A percentile compares a stretch with the other conserved stretches of the same genome.
Conservation (phyloP, 2,888 invertebrate genomes). For the Hypena proboscidalis region DNA sequence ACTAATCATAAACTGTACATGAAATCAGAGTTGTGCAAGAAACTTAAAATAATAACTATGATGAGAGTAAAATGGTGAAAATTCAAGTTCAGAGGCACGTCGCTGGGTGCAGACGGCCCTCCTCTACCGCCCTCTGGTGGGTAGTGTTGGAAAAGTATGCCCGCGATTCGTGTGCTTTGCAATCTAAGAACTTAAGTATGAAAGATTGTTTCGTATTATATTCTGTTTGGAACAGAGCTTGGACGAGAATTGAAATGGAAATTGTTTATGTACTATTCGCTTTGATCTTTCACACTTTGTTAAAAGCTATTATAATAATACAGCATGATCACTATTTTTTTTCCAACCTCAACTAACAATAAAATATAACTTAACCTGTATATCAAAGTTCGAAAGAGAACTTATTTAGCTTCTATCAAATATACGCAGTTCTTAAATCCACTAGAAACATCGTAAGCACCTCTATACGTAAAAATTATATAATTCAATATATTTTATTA, state of each 20-base stretch:
- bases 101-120: constrained; percentile 20
- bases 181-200: not conserved
- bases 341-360: too few relatives aligned
- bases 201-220: not conserved
- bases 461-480: constrained; percentile 2
- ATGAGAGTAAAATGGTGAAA: constrained; percentile 41
- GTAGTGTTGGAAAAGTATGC: constrained; percentile 25
- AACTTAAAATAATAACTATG: constrained; percentile 42
- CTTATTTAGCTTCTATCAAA: too few relatives aligned
- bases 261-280: too few relatives aligned
- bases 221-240: not conserved
- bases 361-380: too few relatives aligned
- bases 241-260: too few relatives aligned
- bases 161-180: constrained; percentile 20
- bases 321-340: too few relatives aligned
- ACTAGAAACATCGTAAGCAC: constrained; percentile 2
- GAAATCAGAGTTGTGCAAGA: constrained; percentile 17
- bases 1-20: constrained; percentile 27
- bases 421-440: too few relatives aligned
- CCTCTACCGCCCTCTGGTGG: constrained; percentile 11
- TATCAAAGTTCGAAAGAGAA: too few relatives aligned
- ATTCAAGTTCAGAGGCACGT: constrained; percentile 50
- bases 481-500: constrained; percentile 30
- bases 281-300: too few relatives aligned
- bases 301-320: too few relatives aligned